Percentiles rank a stretch among this genome's conserved stretches.
Conservation (phyloP, 35 echinoderm and acorn worm genomes). For the Diadema setosum region DNA sequence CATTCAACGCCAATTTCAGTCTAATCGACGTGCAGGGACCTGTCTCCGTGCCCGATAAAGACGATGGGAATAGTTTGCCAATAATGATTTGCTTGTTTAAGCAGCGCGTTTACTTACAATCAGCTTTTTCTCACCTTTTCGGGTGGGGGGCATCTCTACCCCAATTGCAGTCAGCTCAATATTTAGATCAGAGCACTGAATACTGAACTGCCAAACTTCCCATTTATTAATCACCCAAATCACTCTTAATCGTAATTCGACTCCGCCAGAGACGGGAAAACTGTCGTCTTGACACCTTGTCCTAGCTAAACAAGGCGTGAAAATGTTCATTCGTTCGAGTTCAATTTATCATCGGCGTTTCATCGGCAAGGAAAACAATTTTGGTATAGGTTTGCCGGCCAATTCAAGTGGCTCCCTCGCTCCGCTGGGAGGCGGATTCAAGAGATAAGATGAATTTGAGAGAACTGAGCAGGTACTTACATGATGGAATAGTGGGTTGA, state of each 20-base stretch:
- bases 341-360: neutral
- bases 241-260: neutral
- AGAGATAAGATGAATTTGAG: too few species aligned
- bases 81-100: slow-evolving; percentile 13
- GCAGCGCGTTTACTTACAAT: neutral
- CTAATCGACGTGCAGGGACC: too few species aligned
- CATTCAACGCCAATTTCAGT: too few species aligned
- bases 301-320: neutral
- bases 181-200: too few species aligned
- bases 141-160: too few species aligned
- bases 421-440: too few species aligned
- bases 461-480: neutral
- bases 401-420: too few species aligned
- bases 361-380: neutral
- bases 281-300: neutral
- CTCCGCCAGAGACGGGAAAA: neutral
- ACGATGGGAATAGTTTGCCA: too few species aligned
- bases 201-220: neutral
- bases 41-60: too few species aligned
- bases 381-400: too few species aligned
- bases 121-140: too few species aligned
- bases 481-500: neutral
- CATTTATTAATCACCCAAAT: slow-evolving; percentile 13
- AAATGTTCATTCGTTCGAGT: neutral
- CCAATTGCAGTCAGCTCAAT: too few species aligned